Percentiles rank a stretch among this genome's conserved stretches.
phyloP scores from a whole-genome alignment of 30 jellyfish, hydroid and myxozoan species.

The Cassiopea xamachana region DNA sequence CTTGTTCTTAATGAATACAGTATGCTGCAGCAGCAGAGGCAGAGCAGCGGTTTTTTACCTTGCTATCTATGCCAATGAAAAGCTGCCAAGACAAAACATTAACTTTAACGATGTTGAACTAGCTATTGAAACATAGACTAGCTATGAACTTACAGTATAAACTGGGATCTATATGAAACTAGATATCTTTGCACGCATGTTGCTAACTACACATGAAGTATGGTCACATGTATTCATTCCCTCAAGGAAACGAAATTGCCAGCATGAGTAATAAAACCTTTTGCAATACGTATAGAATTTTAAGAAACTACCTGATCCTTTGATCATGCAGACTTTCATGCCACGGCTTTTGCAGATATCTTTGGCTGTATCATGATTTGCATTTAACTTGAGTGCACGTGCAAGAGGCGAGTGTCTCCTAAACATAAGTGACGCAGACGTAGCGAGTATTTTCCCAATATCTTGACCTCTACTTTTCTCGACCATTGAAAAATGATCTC shows the following conservation, averaged over 20 bases:
- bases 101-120: too few relatives aligned
- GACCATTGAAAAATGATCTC: constrained; percentile 55
- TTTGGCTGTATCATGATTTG: constrained; percentile 7
- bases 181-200: too few relatives aligned
- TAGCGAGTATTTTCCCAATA: constrained; percentile 43
- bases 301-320: not conserved
- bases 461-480: constrained; percentile 15
- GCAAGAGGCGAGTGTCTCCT: not conserved
- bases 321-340: not conserved
- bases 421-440: constrained; percentile 16
- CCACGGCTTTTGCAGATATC: constrained; percentile 36
- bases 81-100: too few relatives aligned
- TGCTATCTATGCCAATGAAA: too few relatives aligned
- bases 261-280: too few relatives aligned
- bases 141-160: too few relatives aligned
- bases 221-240: too few relatives aligned
- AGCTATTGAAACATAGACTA: too few relatives aligned
- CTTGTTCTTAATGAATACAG: not conserved
- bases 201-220: too few relatives aligned
- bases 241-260: not conserved
- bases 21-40: not conserved
- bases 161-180: too few relatives aligned
- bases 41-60: too few relatives aligned
- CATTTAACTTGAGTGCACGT: constrained; percentile 11
- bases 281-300: too few relatives aligned